A percentile compares a stretch with the other conserved stretches of the same genome.
Evolutionary conservation across 2,888 invertebrate species (phyloP).

Genomic region (Bembecia ichneumoniformis): DNA sequence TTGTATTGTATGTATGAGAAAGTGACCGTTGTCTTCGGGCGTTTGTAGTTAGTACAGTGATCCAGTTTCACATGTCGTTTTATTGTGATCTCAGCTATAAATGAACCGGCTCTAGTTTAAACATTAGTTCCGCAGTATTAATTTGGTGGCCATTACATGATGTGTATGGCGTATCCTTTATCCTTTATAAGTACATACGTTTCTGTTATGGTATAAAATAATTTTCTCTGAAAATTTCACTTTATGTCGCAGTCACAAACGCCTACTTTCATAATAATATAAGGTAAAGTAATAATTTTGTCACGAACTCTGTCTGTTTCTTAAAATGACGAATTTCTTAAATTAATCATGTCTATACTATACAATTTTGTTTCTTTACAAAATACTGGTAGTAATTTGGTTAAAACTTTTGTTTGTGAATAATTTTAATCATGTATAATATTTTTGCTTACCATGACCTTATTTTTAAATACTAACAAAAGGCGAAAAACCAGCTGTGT

Average conservation of each 20-base stretch:
- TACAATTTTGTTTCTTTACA: background rate
- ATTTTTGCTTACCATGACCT: conserved; percentile 21
- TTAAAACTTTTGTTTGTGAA: no score
- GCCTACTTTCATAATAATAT: conserved; percentile 21
- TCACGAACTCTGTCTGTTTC: no score
- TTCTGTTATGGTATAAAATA: background rate
- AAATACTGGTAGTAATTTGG: background rate
- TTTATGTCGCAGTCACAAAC: conserved; percentile 18
- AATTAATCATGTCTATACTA: no score
- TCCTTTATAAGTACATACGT: background rate
- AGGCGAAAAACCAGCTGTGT: conserved; percentile 24
- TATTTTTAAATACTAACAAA: conserved; percentile 23
- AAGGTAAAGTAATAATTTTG: background rate
- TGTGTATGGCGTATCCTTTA: no score
- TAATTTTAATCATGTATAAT: no score
- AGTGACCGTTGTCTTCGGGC: conserved; percentile 58
- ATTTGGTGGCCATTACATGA: conserved; percentile 29
- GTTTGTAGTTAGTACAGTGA: conserved; percentile 38
- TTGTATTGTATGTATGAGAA: conserved; percentile 41
- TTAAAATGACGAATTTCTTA: no score
- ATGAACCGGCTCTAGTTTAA: conserved; percentile 48
- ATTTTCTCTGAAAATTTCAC: background rate
- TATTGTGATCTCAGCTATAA: conserved; percentile 45
- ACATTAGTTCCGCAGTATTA: conserved; percentile 43
- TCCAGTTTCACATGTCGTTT: conserved; percentile 54